Evolutionary conservation across 1,140 invertebrate species (phyloP), one percentile per base, ranked within the genome.

Genomic region (Drosophila pectinifera): DNA sequence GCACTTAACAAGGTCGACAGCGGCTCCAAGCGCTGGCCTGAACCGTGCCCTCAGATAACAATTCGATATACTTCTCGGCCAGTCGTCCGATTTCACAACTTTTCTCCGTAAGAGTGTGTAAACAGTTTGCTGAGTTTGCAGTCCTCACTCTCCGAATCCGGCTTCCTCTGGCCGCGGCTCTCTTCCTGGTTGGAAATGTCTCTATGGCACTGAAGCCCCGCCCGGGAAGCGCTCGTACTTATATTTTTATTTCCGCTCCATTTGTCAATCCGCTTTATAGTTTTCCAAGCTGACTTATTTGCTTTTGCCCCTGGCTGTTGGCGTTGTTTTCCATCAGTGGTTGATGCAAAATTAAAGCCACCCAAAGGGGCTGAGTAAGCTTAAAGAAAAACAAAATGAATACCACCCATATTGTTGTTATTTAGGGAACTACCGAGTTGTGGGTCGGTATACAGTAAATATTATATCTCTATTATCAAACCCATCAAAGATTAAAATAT

Each of bases 241-340:
- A 65, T 58, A 69, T 70, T 78, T 80, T 86, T 78, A 64, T 81
- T 88, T 86, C 63, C 70, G 62, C 70, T 83, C 63, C 83, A 88
- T 88, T 86, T 86, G 83, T 62, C 75, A 73, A 82, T 82, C 75
- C 45, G 59, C 65, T 76, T 72, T 75, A 67, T 74, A 76, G 83
- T 86, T 72, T 42, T 49, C 42, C 48, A 51, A 63, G 53, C 73
- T 43, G 51, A 51, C 51, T 62, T 68, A 51, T 70, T 65, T 85
- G 34, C 45, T 62, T 38, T 65, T 48, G 36, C 20, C 18, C 10
- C n/a, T 20, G 70, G 16, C 49, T 45, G 38, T 54, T 76, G 28
- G 1, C 22, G 4, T 31, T 31, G 56, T 68, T 46, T 55, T 41
- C n/a, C 26, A 10, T 36, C 38, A 22, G 61, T 45, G 49, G 64